Evolutionary conservation across 2,797 vertebrate species (phyloP), one percentile per base, ranked within the genome.

Genomic region (Onychomys arenicola): DNA sequence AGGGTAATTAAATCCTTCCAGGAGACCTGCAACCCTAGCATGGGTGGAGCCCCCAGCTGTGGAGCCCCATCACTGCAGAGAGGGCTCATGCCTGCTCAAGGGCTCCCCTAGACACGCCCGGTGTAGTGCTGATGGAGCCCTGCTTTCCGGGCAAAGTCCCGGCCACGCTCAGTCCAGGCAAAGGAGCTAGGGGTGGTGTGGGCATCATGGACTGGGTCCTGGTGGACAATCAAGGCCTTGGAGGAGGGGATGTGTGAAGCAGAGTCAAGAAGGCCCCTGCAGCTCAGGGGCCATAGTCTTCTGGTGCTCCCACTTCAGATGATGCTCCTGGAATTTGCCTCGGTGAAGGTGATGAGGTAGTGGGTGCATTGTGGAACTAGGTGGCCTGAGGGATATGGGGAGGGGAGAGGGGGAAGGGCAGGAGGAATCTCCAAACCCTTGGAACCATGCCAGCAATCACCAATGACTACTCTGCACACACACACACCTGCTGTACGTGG

Each of bases 321-420:
- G 99, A 86, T 98, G 98, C 81, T 99, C 99, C 98, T 99, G 99
- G 97, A 99, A 99, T 98, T 99, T 99, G 97, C 99, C 98, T 99
- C 99, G 69, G 99, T 99, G 97, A 99, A 99, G 4, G 99, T 99
- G 97, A 99, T 99, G 98, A 99, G 99, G 98, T 99, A 99, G 97
- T 98, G 99, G 95, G 99, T 99, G 98, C 99, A 99, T 98, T 99
- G 99, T 46, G 43, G 96, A 88, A 99, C 99, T 95, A 99, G 98
- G 95, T 99, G 98, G 25, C 99, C 99, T 99, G 93, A 34, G 34
- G 81, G 96, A 63, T 6, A 32, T 29, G 83, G 73, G 92, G 43
- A 78, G 63, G 78, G 57, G 85, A 67, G 37, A 40, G 37, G 61
- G 52, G 63, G 76, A n/a, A 90, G 83, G 91, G 95, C 86, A 76